Conservation (phyloP, 2,113 vertebrate species). For the Neotragus moschatus region DNA sequence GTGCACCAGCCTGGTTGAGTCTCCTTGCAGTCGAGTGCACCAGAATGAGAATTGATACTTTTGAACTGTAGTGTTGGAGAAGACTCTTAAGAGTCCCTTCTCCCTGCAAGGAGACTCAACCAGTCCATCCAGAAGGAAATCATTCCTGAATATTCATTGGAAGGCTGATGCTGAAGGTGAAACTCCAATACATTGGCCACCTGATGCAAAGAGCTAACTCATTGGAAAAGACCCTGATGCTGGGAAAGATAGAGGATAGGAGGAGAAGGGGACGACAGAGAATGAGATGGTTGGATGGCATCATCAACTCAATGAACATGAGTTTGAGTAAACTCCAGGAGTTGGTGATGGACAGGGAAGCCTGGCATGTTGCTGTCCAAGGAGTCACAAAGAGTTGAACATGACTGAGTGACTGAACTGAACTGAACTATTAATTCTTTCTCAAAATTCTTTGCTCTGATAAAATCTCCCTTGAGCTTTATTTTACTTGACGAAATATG, state of each 20-base stretch:
- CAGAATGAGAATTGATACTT: not conserved
- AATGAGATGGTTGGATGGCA: not conserved
- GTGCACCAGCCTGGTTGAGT: no score
- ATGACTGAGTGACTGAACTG: rapidly evolving
- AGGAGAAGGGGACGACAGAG: not conserved
- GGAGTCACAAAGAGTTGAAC: not conserved
- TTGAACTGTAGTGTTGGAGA: not conserved
- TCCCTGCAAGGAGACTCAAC: not conserved
- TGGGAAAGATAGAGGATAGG: not conserved
- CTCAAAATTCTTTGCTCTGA: not conserved
- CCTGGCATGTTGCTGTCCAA: not conserved
- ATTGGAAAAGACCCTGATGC: not conserved
- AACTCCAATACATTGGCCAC: not conserved
- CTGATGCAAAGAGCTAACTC: rapidly evolving
- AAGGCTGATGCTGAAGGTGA: not conserved
- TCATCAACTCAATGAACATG: not conserved
- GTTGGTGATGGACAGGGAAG: not conserved
- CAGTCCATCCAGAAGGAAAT: not conserved
- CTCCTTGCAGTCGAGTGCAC: no score
- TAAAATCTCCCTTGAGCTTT: not conserved
- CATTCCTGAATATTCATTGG: not conserved
- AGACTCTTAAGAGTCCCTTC: not conserved
- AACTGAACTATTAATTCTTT: not conserved
- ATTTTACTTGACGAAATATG: not conserved
- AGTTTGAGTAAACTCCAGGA: not conserved